Percentiles rank a stretch among this genome's conserved stretches.
Conservation (phyloP, 2,888 invertebrate genomes). For the Norana najaformis region DNA sequence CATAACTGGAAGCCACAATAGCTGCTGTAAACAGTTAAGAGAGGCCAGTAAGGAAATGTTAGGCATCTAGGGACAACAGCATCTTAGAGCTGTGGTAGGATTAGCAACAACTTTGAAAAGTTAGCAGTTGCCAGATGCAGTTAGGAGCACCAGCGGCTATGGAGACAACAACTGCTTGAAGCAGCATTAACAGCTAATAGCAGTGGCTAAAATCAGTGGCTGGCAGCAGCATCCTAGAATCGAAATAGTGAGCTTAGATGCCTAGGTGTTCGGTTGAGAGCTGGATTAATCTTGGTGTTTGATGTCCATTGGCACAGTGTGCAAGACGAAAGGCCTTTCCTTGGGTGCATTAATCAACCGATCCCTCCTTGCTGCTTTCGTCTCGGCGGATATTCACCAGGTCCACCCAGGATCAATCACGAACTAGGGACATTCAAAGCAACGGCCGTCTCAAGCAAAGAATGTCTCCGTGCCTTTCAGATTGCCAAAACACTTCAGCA, state of each 20-base stretch:
- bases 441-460: not conserved
- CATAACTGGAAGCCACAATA: not conserved
- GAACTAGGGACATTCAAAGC: not conserved
- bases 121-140: not conserved
- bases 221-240: too few relatives aligned
- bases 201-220: not conserved
- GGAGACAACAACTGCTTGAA: not conserved
- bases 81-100: not conserved
- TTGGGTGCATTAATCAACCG: not conserved
- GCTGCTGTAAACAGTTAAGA: not conserved
- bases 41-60: not conserved
- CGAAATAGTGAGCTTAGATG: too few relatives aligned
- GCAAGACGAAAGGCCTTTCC: not conserved
- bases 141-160: not conserved
- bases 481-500: slow-evolving; percentile 4
- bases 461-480: not conserved
- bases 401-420: not conserved
- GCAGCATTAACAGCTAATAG: not conserved
- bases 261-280: too few relatives aligned
- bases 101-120: not conserved
- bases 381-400: not conserved
- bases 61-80: not conserved
- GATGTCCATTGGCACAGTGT: not conserved
- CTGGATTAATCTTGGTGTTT: not conserved
- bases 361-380: not conserved